Conservation (phyloP, 2,888 invertebrate genomes). For the Acanthacorydalis orientalis region DNA sequence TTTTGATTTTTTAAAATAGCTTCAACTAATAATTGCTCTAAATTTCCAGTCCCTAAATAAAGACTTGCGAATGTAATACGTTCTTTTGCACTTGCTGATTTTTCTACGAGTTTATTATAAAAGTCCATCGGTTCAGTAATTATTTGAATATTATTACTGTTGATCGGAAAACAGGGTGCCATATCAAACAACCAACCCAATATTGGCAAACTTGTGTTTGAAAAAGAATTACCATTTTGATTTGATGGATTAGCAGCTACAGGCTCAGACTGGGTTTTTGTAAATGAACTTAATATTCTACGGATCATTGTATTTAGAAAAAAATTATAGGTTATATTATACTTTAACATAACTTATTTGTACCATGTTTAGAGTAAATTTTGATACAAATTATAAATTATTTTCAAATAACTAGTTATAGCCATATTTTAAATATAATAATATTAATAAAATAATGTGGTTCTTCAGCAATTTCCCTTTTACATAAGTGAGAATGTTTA, state of each 20-base stretch:
- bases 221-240: background rate
- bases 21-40: slow-evolving; percentile 66
- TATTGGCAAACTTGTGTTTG: background rate
- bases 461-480: too few relatives aligned
- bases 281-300: background rate
- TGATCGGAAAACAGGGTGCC: slow-evolving; percentile 53
- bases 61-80: slow-evolving; percentile 77
- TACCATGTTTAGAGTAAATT: too few relatives aligned
- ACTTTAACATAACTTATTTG: too few relatives aligned
- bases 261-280: background rate
- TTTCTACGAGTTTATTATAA: slow-evolving; percentile 52
- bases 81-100: slow-evolving; percentile 44
- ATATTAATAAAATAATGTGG: too few relatives aligned
- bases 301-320: background rate
- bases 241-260: background rate
- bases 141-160: slow-evolving; percentile 49
- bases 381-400: too few relatives aligned
- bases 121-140: slow-evolving; percentile 62
- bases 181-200: slow-evolving; percentile 39
- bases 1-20: slow-evolving; percentile 41
- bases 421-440: too few relatives aligned
- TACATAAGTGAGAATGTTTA: too few relatives aligned
- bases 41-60: slow-evolving; percentile 76
- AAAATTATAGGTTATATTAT: too few relatives aligned
- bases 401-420: too few relatives aligned